phyloP scores from a whole-genome alignment of 2,888 invertebrate species.

The Asteroscopus sphinx region DNA sequence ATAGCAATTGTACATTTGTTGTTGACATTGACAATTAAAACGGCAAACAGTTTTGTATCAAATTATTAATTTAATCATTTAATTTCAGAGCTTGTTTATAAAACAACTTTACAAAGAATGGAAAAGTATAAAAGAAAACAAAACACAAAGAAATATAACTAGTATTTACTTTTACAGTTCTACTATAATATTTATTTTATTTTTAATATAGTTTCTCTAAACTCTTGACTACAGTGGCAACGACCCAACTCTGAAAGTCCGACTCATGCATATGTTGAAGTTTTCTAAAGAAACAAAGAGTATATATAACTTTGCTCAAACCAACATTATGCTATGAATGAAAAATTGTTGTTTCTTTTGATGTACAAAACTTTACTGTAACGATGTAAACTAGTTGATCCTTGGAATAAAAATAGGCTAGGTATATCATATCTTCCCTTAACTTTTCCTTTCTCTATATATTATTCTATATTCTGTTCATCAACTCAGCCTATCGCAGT shows the following conservation, averaged over 20 bases:
- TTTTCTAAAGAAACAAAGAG: constrained; percentile 32
- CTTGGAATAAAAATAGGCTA: no score
- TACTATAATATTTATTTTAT: constrained; percentile 11
- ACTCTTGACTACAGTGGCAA: constrained; percentile 19
- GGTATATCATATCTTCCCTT: no score
- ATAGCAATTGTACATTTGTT: constrained; percentile 7
- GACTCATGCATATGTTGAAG: constrained; percentile 36
- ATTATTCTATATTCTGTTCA: no score
- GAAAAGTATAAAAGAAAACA: no score
- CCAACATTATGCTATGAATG: constrained; percentile 18
- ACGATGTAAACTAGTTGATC: not conserved
- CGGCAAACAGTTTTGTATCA: not conserved
- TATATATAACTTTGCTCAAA: constrained; percentile 19
- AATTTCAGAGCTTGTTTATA: no score
- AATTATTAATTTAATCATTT: no score
- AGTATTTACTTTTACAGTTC: no score
- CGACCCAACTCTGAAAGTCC: constrained; percentile 20
- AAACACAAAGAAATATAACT: no score
- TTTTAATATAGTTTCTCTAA: constrained; percentile 16
- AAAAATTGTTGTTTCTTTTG: constrained; percentile 5
- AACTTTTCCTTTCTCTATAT: no score
- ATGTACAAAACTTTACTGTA: constrained; percentile 2
- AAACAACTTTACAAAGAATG: no score
- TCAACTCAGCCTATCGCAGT: no score
- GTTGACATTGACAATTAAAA: constrained; percentile 23